Evolutionary conservation across 2,113 vertebrate genomes (phyloP).

Genomic region (Tonatia bakeri): DNA sequence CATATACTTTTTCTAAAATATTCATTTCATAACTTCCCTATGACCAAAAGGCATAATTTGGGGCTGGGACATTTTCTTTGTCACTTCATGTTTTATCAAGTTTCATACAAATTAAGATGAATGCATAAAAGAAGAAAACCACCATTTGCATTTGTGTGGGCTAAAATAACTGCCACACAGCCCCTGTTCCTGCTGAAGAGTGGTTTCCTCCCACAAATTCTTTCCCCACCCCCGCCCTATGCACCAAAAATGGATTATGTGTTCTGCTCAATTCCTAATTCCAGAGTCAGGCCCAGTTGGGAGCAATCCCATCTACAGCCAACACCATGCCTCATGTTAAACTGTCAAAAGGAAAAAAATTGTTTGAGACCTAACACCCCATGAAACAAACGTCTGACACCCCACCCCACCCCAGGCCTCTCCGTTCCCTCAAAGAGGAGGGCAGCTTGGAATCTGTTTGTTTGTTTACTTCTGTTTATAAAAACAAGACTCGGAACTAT

Average conservation of each 20-base stretch:
- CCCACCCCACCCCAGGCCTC: neutral
- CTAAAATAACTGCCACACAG: neutral
- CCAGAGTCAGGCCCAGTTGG: neutral
- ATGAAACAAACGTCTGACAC: neutral
- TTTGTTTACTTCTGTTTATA: neutral
- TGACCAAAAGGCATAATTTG: neutral
- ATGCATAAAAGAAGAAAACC: neutral
- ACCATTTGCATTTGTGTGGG: neutral
- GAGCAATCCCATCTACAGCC: neutral
- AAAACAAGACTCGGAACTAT: neutral
- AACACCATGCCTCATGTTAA: neutral
- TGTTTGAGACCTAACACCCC: neutral
- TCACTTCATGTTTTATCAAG: neutral
- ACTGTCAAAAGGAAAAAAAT: neutral
- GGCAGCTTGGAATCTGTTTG: neutral
- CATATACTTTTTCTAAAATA: neutral
- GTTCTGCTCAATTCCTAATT: neutral
- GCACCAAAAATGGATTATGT: neutral
- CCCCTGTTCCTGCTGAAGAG: neutral
- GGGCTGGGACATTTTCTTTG: slow-evolving; percentile 13
- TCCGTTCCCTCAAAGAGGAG: neutral
- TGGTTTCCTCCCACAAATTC: neutral
- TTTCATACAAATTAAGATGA: neutral
- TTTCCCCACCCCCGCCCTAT: neutral
- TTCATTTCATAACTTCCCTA: neutral